Conservation (phyloP, 2,113 vertebrate species). For the Ardeotis arabs region DNA sequence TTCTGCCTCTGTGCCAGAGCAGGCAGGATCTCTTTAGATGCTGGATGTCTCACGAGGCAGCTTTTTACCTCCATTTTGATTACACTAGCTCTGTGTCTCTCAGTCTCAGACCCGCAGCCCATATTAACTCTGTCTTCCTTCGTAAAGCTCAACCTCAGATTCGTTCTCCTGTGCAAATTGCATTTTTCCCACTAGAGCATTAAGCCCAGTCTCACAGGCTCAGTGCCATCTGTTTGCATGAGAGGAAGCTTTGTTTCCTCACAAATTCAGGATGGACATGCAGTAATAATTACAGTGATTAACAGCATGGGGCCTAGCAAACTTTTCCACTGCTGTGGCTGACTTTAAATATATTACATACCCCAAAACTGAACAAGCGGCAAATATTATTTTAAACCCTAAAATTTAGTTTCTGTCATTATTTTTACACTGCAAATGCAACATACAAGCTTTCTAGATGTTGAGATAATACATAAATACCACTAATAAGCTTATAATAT, state of each 20-base stretch:
- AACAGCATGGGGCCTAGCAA: not conserved
- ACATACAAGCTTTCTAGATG: not conserved
- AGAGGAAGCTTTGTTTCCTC: not conserved
- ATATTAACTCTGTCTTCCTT: not conserved
- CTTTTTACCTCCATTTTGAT: not conserved
- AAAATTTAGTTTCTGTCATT: not conserved
- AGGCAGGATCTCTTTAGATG: not conserved
- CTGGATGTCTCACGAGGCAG: not conserved
- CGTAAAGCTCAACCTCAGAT: not conserved
- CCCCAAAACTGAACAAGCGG: not conserved
- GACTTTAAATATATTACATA: not conserved
- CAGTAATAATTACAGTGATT: not conserved
- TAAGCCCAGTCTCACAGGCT: not conserved
- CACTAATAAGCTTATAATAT: not conserved
- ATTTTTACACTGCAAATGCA: not conserved
- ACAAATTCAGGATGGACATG: not conserved
- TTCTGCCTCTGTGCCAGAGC: not conserved
- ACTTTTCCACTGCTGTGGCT: rapidly evolving
- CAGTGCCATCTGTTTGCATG: not conserved
- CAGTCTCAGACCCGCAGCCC: not conserved
- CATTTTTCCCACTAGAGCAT: not conserved
- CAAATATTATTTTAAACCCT: not conserved
- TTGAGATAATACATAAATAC: not conserved
- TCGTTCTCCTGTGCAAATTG: not conserved
- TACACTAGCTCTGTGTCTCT: not conserved